A percentile compares a stretch with the other conserved stretches of the same genome.
phyloP scores from a whole-genome alignment of 2,888 invertebrate genomes.

The Labia minor region DNA sequence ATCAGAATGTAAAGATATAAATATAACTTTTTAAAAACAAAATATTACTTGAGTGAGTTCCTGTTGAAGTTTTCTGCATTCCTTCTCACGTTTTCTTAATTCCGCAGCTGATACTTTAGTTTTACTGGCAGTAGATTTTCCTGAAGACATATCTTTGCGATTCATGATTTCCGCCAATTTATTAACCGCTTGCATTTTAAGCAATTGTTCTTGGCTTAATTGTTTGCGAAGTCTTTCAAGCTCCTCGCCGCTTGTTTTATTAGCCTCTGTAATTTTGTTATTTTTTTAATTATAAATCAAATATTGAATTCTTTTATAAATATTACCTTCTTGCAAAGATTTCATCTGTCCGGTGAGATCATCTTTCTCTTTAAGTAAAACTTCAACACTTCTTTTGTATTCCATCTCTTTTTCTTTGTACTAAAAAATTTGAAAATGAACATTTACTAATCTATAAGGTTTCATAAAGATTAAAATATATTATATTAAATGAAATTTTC shows the following conservation, averaged over 20 bases:
- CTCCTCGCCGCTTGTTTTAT: conserved; percentile 59
- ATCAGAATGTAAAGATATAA: too few species aligned
- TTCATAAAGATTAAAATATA: conserved; percentile 8
- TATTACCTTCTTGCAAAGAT: conserved; percentile 59
- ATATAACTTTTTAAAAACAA: too few species aligned
- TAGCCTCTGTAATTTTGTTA: conserved; percentile 35
- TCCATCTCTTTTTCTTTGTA: conserved; percentile 68
- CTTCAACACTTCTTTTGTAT: conserved; percentile 53
- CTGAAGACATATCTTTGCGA: conserved; percentile 58
- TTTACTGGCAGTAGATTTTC: conserved; percentile 60
- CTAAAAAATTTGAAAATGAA: conserved; percentile 30
- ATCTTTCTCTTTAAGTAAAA: conserved; percentile 63
- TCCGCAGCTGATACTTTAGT: conserved; percentile 69
- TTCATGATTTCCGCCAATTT: conserved; percentile 97
- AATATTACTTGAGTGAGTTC: conserved; percentile 65
- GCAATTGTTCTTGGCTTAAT: conserved; percentile 72
- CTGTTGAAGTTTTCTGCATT: conserved; percentile 86
- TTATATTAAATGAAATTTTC: not conserved
- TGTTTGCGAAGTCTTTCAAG: conserved; percentile 70
- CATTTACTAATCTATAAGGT: conserved; percentile 4
- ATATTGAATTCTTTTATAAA: not conserved
- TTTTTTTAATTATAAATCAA: not conserved
- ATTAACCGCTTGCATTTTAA: conserved; percentile 90
- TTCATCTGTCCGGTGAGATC: conserved; percentile 66
- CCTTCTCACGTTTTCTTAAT: conserved; percentile 82